Conservation (phyloP, 2,113 vertebrate species). For the Agelaius tricolor region DNA sequence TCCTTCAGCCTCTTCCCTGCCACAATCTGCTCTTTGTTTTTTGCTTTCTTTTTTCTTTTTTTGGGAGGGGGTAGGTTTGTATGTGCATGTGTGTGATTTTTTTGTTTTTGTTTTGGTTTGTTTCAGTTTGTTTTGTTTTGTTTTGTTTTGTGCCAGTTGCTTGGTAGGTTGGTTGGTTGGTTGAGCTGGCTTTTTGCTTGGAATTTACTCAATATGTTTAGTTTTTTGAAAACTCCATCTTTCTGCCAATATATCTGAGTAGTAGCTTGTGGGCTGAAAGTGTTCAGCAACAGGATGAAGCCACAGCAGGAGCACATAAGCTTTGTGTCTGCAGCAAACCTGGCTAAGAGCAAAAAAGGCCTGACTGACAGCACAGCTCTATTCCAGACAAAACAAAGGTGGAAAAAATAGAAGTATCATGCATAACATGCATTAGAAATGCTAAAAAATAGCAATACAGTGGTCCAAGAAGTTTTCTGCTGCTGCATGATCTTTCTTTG, state of each 20-base stretch:
- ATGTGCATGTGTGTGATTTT: too few relatives aligned
- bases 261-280: neutral
- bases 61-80: accelerated
- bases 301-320: neutral
- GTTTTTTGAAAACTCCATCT: neutral
- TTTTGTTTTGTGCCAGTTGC: neutral
- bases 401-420: neutral
- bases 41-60: neutral
- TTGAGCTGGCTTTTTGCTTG: neutral
- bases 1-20: neutral
- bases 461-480: neutral
- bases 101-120: accelerated
- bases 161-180: neutral
- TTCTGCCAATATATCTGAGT: neutral
- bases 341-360: neutral
- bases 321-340: neutral
- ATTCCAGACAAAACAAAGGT: neutral
- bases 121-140: neutral
- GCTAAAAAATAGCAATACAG: neutral
- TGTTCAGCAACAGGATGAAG: neutral
- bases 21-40: neutral
- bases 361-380: neutral
- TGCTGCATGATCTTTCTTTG: neutral
- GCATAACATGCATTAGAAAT: neutral
- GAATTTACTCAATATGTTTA: neutral